Evolutionary conservation across 2,888 invertebrate species (phyloP), one percentile per base, ranked within the genome.

Genomic region (Oxyteleia sp.): DNA sequence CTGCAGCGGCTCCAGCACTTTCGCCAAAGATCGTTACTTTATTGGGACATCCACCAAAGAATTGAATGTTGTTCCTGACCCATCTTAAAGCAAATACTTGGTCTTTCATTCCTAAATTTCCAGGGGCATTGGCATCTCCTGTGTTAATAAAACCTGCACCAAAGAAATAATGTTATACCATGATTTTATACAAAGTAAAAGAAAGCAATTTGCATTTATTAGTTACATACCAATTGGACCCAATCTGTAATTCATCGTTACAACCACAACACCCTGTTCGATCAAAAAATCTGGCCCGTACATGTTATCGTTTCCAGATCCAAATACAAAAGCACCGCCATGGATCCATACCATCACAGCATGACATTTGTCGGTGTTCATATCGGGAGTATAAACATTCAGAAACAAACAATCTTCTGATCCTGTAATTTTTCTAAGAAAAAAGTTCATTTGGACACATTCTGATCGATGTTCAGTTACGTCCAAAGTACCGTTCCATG

Each of bases 381-480:
- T 45, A n/a, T 84, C 82, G 0, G 92, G 91, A 1, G 91, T 91
- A 59, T 91, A 91, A 13, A 92, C 89, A 45, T 92, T 92, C 0
- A 92, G 45, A 51, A 87, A 92, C 0, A 92, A 88, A 45, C 93
- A 92, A 64, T 92, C 92, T 10, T 93, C 93, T 0, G 89, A 87
- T 1, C 92, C 92, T 7, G 90, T 38, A 0, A 92, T 16, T 16
- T 55, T 87, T 57, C 88, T 84, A 8, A 86, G 75, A 0, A 92
- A 69, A 79, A 89, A 89, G 57, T 92, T 92, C 35, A 88, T 89
- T 51, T 89, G 91, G 0, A 90, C 88, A 26, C 93, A 93, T 8
- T 87, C 35, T 0, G 84, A 29, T n/a, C 89, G 85, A 68, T 90
- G 88, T 11, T 87, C 63, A 0, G 91, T 92, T 1, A 91, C 93